Conservation (phyloP, 2,888 invertebrate species). For the Ectemnius lituratus region DNA sequence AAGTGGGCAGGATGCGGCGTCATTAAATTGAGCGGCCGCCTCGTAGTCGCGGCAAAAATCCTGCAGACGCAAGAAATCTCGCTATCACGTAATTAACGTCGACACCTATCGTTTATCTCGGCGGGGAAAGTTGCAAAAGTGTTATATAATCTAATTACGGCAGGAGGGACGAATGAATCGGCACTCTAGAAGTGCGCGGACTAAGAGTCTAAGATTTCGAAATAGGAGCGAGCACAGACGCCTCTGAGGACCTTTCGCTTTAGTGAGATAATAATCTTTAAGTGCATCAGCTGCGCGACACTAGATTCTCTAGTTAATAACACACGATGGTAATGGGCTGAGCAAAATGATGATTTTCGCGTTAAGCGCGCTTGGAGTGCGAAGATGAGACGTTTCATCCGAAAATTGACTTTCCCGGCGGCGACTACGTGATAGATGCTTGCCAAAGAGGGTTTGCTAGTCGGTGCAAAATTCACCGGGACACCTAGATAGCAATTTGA, state of each 20-base stretch:
- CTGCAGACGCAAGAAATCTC: constrained; percentile 18
- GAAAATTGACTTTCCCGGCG: constrained; percentile 1
- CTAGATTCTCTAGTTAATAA: too few species aligned
- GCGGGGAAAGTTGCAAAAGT: not conserved
- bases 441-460: not conserved
- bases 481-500: constrained; percentile 13
- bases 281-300: too few species aligned
- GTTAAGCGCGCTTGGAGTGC: too few species aligned
- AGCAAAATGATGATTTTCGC: too few species aligned
- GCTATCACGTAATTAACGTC: constrained; percentile 45
- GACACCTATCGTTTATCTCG: constrained; percentile 25
- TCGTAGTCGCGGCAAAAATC: constrained; percentile 38
- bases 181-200: too few species aligned
- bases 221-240: too few species aligned
- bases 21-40: constrained; percentile 36
- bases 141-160: too few species aligned
- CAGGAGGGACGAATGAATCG: too few species aligned
- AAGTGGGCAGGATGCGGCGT: constrained; percentile 47
- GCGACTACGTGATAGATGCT: not conserved
- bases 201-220: too few species aligned
- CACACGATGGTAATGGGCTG: too few species aligned
- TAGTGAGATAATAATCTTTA: too few species aligned
- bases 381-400: not conserved
- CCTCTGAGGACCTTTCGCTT: too few species aligned
- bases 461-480: not conserved